These are phyloP conservation scores for Caloenas nicobarica DNA, from an alignment of 2,113 vertebrate genomes.

Conservation along the genomic window DNA sequence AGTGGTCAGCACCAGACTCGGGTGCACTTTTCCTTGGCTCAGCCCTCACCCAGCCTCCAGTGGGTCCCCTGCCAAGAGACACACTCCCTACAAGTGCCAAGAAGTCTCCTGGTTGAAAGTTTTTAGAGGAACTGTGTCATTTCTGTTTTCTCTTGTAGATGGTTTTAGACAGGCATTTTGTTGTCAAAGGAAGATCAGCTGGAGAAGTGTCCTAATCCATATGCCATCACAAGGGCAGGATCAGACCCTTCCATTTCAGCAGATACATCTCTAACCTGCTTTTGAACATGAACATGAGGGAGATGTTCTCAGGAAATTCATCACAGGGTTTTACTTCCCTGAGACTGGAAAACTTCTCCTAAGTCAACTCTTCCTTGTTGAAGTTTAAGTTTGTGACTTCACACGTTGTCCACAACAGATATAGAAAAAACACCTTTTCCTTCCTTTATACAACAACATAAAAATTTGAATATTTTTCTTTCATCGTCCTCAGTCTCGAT, in stretches of 20 bases:
- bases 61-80: background rate
- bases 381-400: background rate
- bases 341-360: background rate
- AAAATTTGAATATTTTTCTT: background rate
- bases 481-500: background rate
- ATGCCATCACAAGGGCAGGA: background rate
- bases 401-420: background rate
- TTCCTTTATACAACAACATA: background rate
- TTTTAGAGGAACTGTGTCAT: background rate
- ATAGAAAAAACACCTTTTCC: background rate
- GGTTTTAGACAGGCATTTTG: background rate
- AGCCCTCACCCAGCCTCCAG: background rate
- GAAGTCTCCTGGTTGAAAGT: background rate
- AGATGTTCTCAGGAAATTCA: background rate
- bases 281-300: background rate
- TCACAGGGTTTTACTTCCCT: background rate
- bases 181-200: background rate
- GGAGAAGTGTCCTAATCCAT: background rate
- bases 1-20: background rate
- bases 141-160: background rate
- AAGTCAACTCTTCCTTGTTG: background rate
- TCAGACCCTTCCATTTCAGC: background rate
- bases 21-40: background rate
- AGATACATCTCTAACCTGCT: background rate
- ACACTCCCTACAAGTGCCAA: background rate